Evolutionary conservation across 2,888 invertebrate species (phyloP).

Genomic region (Macrophya annulata): DNA sequence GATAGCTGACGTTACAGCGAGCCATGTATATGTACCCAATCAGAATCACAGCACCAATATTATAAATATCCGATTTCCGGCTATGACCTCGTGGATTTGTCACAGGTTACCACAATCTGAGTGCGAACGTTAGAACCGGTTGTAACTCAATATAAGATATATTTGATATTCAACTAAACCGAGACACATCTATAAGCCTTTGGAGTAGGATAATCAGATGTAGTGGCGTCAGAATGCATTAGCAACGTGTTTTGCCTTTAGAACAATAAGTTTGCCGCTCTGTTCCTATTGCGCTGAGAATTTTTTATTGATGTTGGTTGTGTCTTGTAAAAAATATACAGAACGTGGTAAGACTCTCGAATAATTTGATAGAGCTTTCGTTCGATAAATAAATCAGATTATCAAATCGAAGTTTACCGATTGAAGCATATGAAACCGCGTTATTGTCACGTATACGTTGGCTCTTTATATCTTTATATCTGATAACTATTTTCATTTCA

Average conservation of each 20-base stretch:
- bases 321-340: slow-evolving; percentile 32
- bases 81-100: slow-evolving; percentile 54
- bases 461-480: background rate
- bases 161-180: slow-evolving; percentile 36
- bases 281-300: slow-evolving; percentile 32
- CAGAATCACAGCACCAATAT: slow-evolving; percentile 25
- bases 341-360: slow-evolving; percentile 19
- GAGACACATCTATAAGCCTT: slow-evolving; percentile 26
- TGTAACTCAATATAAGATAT: slow-evolving; percentile 51
- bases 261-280: slow-evolving; percentile 42
- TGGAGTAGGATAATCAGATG: slow-evolving; percentile 35
- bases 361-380: background rate
- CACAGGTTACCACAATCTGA: slow-evolving; percentile 47
- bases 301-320: slow-evolving; percentile 26
- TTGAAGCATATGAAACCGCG: slow-evolving; percentile 16
- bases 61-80: slow-evolving; percentile 40
- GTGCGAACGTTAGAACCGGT: slow-evolving; percentile 42
- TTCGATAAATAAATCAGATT: slow-evolving; percentile 12
- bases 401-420: slow-evolving; percentile 21
- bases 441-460: background rate
- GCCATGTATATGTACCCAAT: background rate
- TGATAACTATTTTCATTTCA: slow-evolving; percentile 25
- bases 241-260: slow-evolving; percentile 40
- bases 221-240: slow-evolving; percentile 46
- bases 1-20: background rate